A percentile compares a stretch with the other conserved stretches of the same genome.
phyloP scores from a whole-genome alignment of 2,888 invertebrate genomes.

The Cataglyphis rosenhaueri region DNA sequence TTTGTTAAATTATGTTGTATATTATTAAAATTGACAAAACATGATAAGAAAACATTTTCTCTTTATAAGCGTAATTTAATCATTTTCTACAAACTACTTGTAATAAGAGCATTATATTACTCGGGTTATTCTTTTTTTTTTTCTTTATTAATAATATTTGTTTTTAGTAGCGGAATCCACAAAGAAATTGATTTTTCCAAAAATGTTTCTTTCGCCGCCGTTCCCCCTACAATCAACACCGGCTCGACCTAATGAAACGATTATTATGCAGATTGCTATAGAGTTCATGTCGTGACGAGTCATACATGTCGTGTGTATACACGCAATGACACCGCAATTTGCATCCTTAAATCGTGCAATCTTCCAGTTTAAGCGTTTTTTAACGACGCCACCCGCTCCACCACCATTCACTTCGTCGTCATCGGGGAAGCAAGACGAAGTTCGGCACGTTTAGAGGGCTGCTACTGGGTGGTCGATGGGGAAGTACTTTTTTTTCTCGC shows the following conservation, averaged over 20 bases:
- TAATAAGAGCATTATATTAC: neutral
- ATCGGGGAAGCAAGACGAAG: neutral
- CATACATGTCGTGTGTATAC: slow-evolving; percentile 70
- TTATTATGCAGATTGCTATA: slow-evolving; percentile 81
- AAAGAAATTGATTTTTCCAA: slow-evolving; percentile 74
- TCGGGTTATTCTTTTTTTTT: neutral
- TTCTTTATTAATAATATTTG: slow-evolving; percentile 22
- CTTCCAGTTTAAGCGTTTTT: slow-evolving; percentile 78
- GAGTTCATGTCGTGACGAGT: slow-evolving; percentile 65
- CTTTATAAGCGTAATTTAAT: neutral
- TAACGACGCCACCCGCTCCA: slow-evolving; percentile 61
- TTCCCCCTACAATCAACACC: slow-evolving; percentile 78
- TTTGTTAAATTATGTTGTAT: neutral
- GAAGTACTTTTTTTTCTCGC: slow-evolving; percentile 72
- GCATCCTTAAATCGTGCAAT: slow-evolving; percentile 83
- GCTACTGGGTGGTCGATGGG: slow-evolving; percentile 83
- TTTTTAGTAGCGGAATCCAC: slow-evolving; percentile 7
- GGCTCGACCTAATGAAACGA: slow-evolving; percentile 76
- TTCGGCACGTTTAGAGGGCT: slow-evolving; percentile 41
- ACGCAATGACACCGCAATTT: slow-evolving; percentile 83
- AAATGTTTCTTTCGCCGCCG: slow-evolving; percentile 76
- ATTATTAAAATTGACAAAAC: neutral
- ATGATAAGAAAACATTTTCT: neutral
- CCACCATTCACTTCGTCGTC: neutral
- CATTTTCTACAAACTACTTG: neutral